Conservation (phyloP, 1,140 invertebrate genomes). For the Neoseiulus cucumeris region DNA sequence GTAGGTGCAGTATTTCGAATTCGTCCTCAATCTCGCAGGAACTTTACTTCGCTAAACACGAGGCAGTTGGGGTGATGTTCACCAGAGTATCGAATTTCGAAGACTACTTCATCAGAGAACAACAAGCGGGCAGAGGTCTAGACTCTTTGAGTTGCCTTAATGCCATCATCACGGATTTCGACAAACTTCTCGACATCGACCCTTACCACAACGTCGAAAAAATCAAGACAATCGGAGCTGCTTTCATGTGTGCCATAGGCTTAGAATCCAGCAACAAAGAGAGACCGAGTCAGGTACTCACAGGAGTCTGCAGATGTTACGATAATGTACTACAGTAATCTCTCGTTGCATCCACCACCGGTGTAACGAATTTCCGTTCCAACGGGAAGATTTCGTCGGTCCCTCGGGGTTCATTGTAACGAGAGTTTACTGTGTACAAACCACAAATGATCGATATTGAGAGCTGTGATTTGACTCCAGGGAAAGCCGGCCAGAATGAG, state of each 20-base stretch:
- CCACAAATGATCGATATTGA: too few species aligned
- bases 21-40: constrained; percentile 38
- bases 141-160: constrained; percentile 64
- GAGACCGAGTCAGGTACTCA: too few species aligned
- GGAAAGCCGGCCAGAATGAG: too few species aligned
- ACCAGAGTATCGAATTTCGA: constrained; percentile 88
- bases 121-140: constrained; percentile 75
- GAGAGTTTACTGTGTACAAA: too few species aligned
- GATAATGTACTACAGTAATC: too few species aligned
- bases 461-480: too few species aligned
- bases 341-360: too few species aligned
- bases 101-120: constrained; percentile 83
- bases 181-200: constrained; percentile 57
- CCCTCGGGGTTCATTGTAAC: too few species aligned
- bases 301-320: too few species aligned
- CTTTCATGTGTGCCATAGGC: constrained; percentile 88
- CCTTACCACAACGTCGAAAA: constrained; percentile 74
- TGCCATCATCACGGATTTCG: constrained; percentile 84
- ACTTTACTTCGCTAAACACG: constrained; percentile 79
- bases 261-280: too few species aligned
- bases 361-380: too few species aligned
- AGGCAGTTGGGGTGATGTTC: constrained; percentile 73
- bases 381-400: too few species aligned
- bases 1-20: neutral
- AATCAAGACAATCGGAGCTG: constrained; percentile 87